These are phyloP conservation scores for Laothoe populi DNA, from an alignment of 2,888 invertebrate species.

Conservation along the genomic window DNA sequence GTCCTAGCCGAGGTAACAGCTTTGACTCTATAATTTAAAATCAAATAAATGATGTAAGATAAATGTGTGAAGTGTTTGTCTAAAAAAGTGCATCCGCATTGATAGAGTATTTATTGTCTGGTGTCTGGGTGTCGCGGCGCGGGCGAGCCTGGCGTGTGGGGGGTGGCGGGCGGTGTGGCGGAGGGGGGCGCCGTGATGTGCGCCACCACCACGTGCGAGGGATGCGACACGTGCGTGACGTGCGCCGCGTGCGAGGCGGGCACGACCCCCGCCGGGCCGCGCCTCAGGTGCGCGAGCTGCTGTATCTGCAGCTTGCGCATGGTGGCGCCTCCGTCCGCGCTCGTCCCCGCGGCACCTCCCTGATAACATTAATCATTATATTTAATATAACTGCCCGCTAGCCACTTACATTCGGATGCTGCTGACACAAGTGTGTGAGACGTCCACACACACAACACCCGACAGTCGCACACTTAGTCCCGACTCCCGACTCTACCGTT, in stretches of 20 bases:
- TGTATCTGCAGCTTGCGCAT: constrained; percentile 58
- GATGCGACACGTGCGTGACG: constrained; percentile 69
- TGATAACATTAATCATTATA: constrained; percentile 3
- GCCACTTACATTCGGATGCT: no score
- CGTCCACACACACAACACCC: no score
- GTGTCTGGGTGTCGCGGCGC: constrained; percentile 58
- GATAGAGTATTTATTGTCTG: constrained; percentile 35
- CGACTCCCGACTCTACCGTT: no score
- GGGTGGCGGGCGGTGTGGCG: constrained; percentile 54
- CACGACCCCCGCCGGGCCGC: constrained; percentile 41
- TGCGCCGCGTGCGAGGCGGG: constrained; percentile 64
- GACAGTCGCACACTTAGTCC: no score
- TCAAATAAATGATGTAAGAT: no score
- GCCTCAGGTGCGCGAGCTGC: constrained; percentile 57
- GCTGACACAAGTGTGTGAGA: no score
- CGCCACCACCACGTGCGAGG: constrained; percentile 65
- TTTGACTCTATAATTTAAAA: no score
- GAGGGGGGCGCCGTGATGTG: constrained; percentile 53
- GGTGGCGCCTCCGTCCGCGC: constrained; percentile 78
- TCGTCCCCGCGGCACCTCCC: constrained; percentile 53
- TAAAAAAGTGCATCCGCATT: no score
- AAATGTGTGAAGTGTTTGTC: no score
- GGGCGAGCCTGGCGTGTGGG: constrained; percentile 64
- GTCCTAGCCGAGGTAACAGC: no score
- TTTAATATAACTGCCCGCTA: no score